A percentile compares a stretch with the other conserved stretches of the same genome.
phyloP scores from a whole-genome alignment of 2,113 vertebrate species.

The Fregetta grallaria region DNA sequence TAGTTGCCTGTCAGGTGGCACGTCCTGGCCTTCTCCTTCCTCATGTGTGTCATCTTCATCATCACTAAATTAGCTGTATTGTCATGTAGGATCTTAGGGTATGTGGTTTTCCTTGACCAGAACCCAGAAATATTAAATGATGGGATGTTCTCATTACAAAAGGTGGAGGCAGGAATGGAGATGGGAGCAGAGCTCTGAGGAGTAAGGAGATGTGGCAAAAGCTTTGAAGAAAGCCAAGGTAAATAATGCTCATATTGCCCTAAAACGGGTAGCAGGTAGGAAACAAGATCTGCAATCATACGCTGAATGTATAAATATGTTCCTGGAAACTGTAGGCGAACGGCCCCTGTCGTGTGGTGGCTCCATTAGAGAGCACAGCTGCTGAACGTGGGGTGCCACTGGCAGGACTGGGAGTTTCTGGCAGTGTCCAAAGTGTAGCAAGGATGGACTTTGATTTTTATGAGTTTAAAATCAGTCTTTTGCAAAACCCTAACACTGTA shows the following conservation, averaged over 20 bases:
- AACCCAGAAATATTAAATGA: not conserved
- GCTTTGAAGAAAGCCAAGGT: not conserved
- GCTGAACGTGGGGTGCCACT: not conserved
- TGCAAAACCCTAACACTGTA: not conserved
- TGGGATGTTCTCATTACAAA: not conserved
- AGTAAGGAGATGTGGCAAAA: not conserved
- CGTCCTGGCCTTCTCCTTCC: not conserved
- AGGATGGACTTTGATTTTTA: not conserved
- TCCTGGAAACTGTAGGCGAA: not conserved
- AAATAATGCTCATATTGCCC: not conserved
- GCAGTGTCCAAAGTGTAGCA: too few relatives aligned
- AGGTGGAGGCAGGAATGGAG: not conserved
- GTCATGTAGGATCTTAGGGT: not conserved
- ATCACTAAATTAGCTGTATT: not conserved
- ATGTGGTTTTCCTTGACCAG: not conserved
- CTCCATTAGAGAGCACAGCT: not conserved
- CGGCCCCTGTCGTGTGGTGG: not conserved
- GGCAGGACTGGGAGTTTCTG: not conserved
- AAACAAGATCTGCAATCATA: not conserved
- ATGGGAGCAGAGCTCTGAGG: not conserved
- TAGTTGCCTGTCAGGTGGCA: not conserved
- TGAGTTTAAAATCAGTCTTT: not conserved
- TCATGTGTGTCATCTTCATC: not conserved
- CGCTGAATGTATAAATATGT: not conserved
- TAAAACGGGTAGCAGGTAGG: not conserved